Percentiles rank a stretch among this genome's conserved stretches.
phyloP scores from a whole-genome alignment of 2,888 invertebrate species.

The Nebria salina region DNA sequence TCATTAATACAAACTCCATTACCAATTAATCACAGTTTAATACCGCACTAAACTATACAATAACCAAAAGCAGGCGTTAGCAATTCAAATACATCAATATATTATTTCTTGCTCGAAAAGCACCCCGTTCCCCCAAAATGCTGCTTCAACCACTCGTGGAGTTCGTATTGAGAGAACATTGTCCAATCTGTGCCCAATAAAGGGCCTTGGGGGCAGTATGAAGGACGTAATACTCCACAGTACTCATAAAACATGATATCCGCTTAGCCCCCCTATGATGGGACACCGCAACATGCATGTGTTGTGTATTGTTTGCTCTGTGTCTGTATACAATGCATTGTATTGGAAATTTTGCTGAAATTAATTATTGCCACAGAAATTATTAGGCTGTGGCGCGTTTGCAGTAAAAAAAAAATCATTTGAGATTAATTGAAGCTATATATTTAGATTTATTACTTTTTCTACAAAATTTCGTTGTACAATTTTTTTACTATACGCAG shows the following conservation, averaged over 20 bases:
- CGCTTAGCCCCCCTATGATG: background rate
- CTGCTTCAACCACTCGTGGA: background rate
- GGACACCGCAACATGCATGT: background rate
- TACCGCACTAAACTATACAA: too few relatives aligned
- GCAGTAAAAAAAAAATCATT: background rate
- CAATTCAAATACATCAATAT: too few relatives aligned
- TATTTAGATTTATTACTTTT: conserved; percentile 17
- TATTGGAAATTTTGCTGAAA: background rate
- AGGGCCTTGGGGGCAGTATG: background rate
- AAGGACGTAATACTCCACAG: background rate
- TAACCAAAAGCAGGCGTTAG: too few relatives aligned
- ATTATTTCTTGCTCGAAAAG: too few relatives aligned
- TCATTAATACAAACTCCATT: too few relatives aligned
- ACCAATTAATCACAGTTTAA: too few relatives aligned
- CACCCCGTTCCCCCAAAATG: background rate
- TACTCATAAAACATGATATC: conserved; percentile 1
- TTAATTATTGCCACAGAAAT: background rate
- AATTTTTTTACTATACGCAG: too few relatives aligned
- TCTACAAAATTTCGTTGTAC: background rate
- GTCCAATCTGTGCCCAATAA: background rate
- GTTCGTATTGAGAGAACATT: background rate
- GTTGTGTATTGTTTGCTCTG: background rate
- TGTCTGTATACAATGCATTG: background rate
- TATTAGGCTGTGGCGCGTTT: background rate
- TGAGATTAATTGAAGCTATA: background rate